A percentile compares a stretch with the other conserved stretches of the same genome.
Conservation (phyloP, 2,888 invertebrate genomes). For the Piscicola geometra region DNA sequence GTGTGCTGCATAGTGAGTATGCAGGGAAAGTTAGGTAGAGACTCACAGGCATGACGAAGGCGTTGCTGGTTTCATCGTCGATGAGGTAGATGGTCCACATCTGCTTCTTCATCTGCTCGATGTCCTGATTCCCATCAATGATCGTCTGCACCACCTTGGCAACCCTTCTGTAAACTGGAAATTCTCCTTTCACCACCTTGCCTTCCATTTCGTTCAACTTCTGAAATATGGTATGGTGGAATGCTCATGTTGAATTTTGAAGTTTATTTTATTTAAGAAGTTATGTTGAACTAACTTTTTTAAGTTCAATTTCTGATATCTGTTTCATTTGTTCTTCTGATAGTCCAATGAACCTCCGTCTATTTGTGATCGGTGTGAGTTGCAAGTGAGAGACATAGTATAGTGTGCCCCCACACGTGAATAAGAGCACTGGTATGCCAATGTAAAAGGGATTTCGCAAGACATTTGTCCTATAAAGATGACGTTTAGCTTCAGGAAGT, state of each 20-base stretch:
- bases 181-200: slow-evolving; percentile 51
- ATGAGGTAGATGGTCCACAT: slow-evolving; percentile 60
- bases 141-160: slow-evolving; percentile 55
- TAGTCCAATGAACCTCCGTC: slow-evolving; percentile 60
- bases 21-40: no score
- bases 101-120: slow-evolving; percentile 56
- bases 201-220: slow-evolving; percentile 51
- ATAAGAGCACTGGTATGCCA: slow-evolving; percentile 28
- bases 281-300: slow-evolving; percentile 48
- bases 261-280: neutral
- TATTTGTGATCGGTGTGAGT: slow-evolving; percentile 59
- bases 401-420: slow-evolving; percentile 34
- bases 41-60: slow-evolving; percentile 61
- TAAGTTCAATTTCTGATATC: slow-evolving; percentile 55
- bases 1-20: no score
- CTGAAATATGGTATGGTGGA: slow-evolving; percentile 42
- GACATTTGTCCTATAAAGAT: slow-evolving; percentile 40
- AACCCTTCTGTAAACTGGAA: slow-evolving; percentile 56
- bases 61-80: slow-evolving; percentile 58
- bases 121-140: slow-evolving; percentile 58
- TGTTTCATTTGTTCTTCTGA: slow-evolving; percentile 56
- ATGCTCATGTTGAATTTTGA: neutral
- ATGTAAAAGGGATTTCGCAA: slow-evolving; percentile 37
- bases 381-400: slow-evolving; percentile 58
- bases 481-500: slow-evolving; percentile 52